Percentiles rank a stretch among this genome's conserved stretches.
phyloP scores from a whole-genome alignment of 1,140 invertebrate species.

The Battus philenor region DNA sequence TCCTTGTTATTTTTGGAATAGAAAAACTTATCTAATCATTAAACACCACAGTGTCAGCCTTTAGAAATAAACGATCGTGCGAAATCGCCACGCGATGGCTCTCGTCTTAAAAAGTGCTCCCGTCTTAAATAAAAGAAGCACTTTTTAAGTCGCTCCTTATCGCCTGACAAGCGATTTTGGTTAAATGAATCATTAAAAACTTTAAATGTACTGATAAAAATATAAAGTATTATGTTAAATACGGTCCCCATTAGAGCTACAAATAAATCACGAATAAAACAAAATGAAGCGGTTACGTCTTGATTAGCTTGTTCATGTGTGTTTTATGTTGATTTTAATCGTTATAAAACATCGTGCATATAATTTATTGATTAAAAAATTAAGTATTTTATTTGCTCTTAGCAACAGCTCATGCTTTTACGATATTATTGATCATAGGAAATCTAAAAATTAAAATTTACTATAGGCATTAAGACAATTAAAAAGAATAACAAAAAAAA shows the following conservation, averaged over 20 bases:
- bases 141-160: slow-evolving; percentile 29
- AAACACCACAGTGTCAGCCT: slow-evolving; percentile 1
- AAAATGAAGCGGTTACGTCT: slow-evolving; percentile 4
- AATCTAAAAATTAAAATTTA: too few relatives aligned
- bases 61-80: slow-evolving; percentile 3
- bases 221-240: slow-evolving; percentile 28
- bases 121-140: slow-evolving; percentile 28
- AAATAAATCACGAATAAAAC: slow-evolving; percentile 25
- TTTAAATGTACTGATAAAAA: slow-evolving; percentile 25
- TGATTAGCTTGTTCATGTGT: slow-evolving; percentile 10
- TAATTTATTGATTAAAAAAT: too few relatives aligned
- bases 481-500: too few relatives aligned
- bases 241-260: slow-evolving; percentile 25
- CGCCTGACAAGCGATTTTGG: slow-evolving; percentile 30
- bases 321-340: slow-evolving; percentile 2
- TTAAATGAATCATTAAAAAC: slow-evolving; percentile 28
- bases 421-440: too few relatives aligned
- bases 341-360: slow-evolving; percentile 3
- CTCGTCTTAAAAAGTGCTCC: slow-evolving; percentile 22
- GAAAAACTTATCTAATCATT: slow-evolving; percentile 9
- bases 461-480: too few relatives aligned
- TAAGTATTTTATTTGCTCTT: too few relatives aligned
- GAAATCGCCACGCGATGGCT: slow-evolving; percentile 2
- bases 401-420: too few relatives aligned
- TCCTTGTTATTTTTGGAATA: not conserved